A percentile compares a stretch with the other conserved stretches of the same genome.
Conservation (phyloP, 2,888 invertebrate genomes). For the Pollenia angustigena region DNA sequence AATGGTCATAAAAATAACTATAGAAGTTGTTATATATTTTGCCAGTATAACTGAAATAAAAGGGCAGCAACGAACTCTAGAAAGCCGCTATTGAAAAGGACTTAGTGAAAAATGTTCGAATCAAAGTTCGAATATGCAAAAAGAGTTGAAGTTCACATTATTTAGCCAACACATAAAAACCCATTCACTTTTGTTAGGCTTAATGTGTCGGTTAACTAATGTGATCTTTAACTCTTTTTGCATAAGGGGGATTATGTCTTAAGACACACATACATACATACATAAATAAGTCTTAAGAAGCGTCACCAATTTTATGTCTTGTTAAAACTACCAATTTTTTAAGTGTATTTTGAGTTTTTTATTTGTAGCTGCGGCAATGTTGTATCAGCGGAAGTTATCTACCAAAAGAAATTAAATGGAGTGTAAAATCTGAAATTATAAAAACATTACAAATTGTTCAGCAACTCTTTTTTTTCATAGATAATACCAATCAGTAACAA, state of each 20-base stretch:
- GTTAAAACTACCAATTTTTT: not conserved
- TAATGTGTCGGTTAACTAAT: too few species aligned
- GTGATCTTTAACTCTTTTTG: not conserved
- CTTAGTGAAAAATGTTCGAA: too few species aligned
- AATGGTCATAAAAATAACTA: conserved; percentile 32
- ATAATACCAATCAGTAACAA: conserved; percentile 43
- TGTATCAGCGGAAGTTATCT: conserved; percentile 62
- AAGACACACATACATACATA: not conserved
- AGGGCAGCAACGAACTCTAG: not conserved
- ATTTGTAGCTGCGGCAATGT: not conserved
- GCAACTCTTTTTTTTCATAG: conserved; percentile 52
- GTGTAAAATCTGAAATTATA: conserved; percentile 67
- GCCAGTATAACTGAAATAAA: not conserved
- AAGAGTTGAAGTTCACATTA: too few species aligned
- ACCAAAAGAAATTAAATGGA: conserved; percentile 70
- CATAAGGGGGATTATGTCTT: too few species aligned
- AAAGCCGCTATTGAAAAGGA: not conserved
- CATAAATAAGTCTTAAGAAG: not conserved
- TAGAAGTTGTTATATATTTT: not conserved
- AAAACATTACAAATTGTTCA: conserved; percentile 62
- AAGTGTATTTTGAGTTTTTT: not conserved
- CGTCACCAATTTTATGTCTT: not conserved
- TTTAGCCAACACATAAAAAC: too few species aligned
- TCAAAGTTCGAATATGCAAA: too few species aligned
- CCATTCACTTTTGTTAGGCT: too few species aligned